Base-by-base conservation (phyloP, 2,888 invertebrate genomes). In the Zhuqinia jingwanae region DNA sequence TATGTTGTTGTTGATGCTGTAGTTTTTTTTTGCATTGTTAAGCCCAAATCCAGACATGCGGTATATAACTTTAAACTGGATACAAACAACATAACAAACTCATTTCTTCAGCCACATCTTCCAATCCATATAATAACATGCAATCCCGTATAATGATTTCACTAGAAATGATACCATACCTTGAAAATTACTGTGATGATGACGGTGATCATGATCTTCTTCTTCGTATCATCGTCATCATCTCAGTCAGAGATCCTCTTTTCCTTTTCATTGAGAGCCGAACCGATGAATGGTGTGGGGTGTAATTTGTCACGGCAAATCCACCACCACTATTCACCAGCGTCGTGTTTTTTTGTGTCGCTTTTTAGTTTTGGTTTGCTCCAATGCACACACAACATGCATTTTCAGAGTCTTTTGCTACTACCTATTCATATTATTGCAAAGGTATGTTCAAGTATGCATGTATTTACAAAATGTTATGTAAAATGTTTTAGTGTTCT, bases 271-370 rank as follows among this genome's bases (percentile, higher is more conserved):
- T 60, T 60, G 22, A 77, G 27, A 42, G 73, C 50, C 50, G 25
- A n/a, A n/a, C 58, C 60, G 77, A 42, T 77, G 77, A 77, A 60
- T 77, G 5, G 58, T 60, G 15, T 20, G 47, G 11, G 60, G 58
- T 45, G 60, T 58, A 77, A 77, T 77, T 77, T 77, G 77, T 77
- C 77, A 77, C 58, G 77, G 58, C 53, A 22, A 58, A 58, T 58
- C 58, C 11, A 27, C 73, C 10, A 1, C 15, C 27, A 53, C 73
- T 42, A 20, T 58, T 25, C 50, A 50, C 50, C 5, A 50, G 25
- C 5, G 25, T 17, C 3, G 5, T 68, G 25, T 8, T 36, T 42
- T 11, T 65, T 36, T 30, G 3, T 20, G 36, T 11, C 15, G 65
- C 36, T 13, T 68, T 17, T 63, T 27, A 25, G 6, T 17, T 25